Evolutionary conservation across 2,113 vertebrate genomes (phyloP), one percentile per base, ranked within the genome.

Genomic region (Poecilia latipinna): DNA sequence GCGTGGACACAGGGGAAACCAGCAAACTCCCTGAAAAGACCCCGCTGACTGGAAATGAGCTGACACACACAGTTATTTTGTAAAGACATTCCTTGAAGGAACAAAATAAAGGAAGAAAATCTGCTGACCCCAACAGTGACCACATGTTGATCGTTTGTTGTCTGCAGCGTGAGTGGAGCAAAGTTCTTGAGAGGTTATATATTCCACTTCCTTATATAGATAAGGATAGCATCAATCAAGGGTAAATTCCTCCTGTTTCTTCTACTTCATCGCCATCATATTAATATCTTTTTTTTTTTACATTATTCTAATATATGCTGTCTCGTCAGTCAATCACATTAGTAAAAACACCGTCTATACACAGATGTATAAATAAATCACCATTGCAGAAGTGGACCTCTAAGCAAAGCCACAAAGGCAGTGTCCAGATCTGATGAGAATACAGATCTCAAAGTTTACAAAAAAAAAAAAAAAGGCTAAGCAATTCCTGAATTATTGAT

Each of bases 401-500:
- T 1, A 12, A 3, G 60, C 10, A 22, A 77, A 75, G 75, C 0
- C 4, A 10, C 32, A 39, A 29, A 64, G 60, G 57, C 61, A 71
- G 5, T 68, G 26, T 32, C 37, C 32, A 66, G 8, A 70, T 72
- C 60, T 61, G 24, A 1, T 28, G 24, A 70, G 31, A 73, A 70
- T 61, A 61, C 68, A 79, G 48, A 62, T 76, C 74, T 67, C 51
- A 37, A 33, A 62, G 68, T 72, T 75, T 75, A 71, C 35, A 37
- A 37, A 8, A 37, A 37, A 37, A 35, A 35, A 28, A 48, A 48
- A 66, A 68, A 65, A 69, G 4, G 22, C 24, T 28, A 33, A 64
- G n/a, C 22, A 57, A 54, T 4, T 15, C 33, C 74, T 70, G 62
- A 80, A 65, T 72, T 67, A 84, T 37, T 84, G 24, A 61, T 82